Evolutionary conservation across 2,113 vertebrate genomes (phyloP), one percentile per base, ranked within the genome.

Genomic region (Stegastes partitus): DNA sequence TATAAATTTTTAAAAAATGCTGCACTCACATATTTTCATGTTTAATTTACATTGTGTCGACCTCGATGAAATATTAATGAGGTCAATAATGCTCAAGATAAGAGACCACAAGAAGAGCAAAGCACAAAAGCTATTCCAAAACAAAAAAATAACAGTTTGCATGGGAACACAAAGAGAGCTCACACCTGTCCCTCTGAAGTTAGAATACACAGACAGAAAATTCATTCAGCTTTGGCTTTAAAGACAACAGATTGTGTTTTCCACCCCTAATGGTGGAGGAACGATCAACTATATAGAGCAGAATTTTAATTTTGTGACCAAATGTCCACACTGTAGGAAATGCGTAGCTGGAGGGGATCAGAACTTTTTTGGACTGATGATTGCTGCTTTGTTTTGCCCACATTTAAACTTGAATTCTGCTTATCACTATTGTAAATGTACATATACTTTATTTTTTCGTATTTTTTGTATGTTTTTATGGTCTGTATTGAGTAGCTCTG

Each of bases 251-350:
- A 66, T 65, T 79, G 75, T 71, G 67, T 47, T 77, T 51, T 61
- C 67, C 22, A 49, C 22, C 49, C 28, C 49, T 26, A 11, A 62
- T 55, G 25, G 28, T 1, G 14, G 49, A 47, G 49, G 47, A 67
- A 11, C 72, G 47, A 72, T 82, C 50, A 55, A 62, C 16, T 66
- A 51, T 63, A 57, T 49, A n/a, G 62, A 75, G 39, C 51, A 69
- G 51, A 58, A 74, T 68, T 69, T 64, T 11, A 65, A 78, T 78
- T 58, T 23, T 74, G 14, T 31, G 25, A 53, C 64, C 75, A 74
- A 74, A 69, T 83, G 69, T 69, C 63, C 51, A 65, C 58, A 23
- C 58, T 68, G 50, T 71, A 45, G 68, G 62, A 68, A 18, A 62
- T 42, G 34, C 31, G 42, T 63, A 28, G 49, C 51, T 62, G 1